Base-by-base conservation (phyloP, 2,113 vertebrate genomes). In the Sceloporus tristichus region DNA sequence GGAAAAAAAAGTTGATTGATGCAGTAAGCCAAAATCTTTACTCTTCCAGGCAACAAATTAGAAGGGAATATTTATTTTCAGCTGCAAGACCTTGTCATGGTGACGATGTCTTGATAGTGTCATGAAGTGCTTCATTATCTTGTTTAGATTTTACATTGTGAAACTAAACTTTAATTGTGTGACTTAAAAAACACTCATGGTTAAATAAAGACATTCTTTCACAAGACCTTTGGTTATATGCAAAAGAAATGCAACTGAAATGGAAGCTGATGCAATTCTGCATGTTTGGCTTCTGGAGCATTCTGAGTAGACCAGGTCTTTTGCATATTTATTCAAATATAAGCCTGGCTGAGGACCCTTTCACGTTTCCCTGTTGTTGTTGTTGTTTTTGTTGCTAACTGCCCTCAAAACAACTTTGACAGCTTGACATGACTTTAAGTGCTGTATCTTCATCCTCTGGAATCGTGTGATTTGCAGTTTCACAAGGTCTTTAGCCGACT, bases 231-330 rank as follows among this genome's bases (percentile, higher is more conserved):
- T 79, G 66, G n/a, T 56, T 56, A 71, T 56, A 87, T 6, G 40
- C 40, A 73, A 53, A 77, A 66, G 38, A 82, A 79, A 66, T 71
- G 8, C n/a, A 68, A 86, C 42, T 38, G 25, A 75, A 85, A 85
- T 9, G 62, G 29, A 53, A 62, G 13, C 19, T 27, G 38, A 40
- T 14, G 11, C 10, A 19, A 53, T 19, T 19, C 56, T 40, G 3
- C 48, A 59, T 23, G n/a, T 9, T 84, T 74, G 42, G 5, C 21
- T 84, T 48, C 27, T 84, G 48, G 73, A 65, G 27, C 25, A 21
- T 21, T 40, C 40, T n/a, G 10, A n/a, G 18, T 59, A 11, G 23
- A n/a, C 14, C 11, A 18, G 34, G 25, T 21, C 14, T n/a, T n/a
- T 48, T 9, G 29, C 40, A 53, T 71, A 70, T 1, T n/a, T 84